Evolutionary conservation across 1,140 invertebrate species (phyloP), one percentile per base, ranked within the genome.

Genomic region (Drosophila setifemur): DNA sequence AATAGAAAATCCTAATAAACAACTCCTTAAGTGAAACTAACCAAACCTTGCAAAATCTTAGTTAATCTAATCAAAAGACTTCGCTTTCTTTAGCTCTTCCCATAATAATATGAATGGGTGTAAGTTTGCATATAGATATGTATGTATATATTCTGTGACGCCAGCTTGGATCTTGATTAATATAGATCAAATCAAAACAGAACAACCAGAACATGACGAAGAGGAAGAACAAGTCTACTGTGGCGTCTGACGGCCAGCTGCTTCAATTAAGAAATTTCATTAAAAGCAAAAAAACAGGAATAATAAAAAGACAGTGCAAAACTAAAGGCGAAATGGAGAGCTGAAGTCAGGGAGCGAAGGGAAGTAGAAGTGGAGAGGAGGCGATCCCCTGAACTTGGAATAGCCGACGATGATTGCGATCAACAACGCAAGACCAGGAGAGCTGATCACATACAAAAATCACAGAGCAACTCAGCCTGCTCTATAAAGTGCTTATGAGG

Each of bases 181-280:
- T 85, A 85, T 86, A 86, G 79, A 85, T 86, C 79, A 76, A 85
- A 85, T 83, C 78, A 74, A 42, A 54, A 44, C 42, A 69, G 21
- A 69, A 57, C 42, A 70, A 58, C 52, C 71, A 45, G 55, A 60
- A 73, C 42, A 40, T 39, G 31, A 58, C 33, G n/a, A 37, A 37
- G 33, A 50, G 25, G 33, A 16, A 52, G 61, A 73, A 63, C 70
- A 63, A 73, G 78, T 83, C 79, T 78, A 58, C 79, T 35, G 54
- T 73, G 73, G 73, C 73, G 77, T 83, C 78, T 83, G 77, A 35
- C 33, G 40, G 47, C 60, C 68, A 70, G 66, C 81, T 70, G 67
- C 81, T 86, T 85, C 79, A 85, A 85, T 85, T 85, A 85, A 85
- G 79, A 85, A 85, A 85, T 85, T 85, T 85, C 67, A 85, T 86